Base-by-base conservation (phyloP, 2,888 invertebrate genomes). In the Scaptomyza flava region DNA sequence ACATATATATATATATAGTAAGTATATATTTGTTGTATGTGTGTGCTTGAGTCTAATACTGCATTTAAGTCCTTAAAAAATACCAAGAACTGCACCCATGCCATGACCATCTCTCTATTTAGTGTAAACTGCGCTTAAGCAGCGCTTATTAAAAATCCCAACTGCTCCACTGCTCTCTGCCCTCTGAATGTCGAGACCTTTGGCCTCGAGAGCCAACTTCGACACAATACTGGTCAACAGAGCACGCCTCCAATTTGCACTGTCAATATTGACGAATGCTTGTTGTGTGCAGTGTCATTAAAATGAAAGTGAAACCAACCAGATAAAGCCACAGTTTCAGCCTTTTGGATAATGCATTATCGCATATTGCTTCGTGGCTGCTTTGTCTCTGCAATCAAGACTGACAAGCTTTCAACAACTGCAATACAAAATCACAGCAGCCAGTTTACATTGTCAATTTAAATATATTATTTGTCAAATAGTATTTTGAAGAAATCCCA, bases 191-290 rank as follows among this genome's bases (percentile, higher is more conserved):
- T 38, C 14, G 17, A 45, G 57, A 52, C 47, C 70, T 43, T 48
- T 54, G 34, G 53, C 61, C 57, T n/a, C 53, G 12, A 36, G 23
- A 63, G 63, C 53, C 43, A 38, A 61, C 56, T 57, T 33, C 30
- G 47, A 42, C 27, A 69, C 41, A 43, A 20, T 43, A 59, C 31
- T 52, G 71, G 71, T 41, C 59, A 57, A 47, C 27, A 42, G 67
- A 52, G 52, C 77, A 59, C 77, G 77, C 85, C 82, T 81, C 54
- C 77, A 69, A 69, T 77, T 85, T 75, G 58, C 68, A 66, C 71
- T 60, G 72, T 64, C 70, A 79, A 77, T 76, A 77, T 76, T 75
- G 72, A 72, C 74, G 67, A 51, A 36, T 12, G 42, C 45, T 56
- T 67, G 61, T 62, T 54, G 67, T 67, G 8, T 66, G 52, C 64